Base-by-base conservation (phyloP, 2,113 vertebrate genomes). In the Bos javanicus region DNA sequence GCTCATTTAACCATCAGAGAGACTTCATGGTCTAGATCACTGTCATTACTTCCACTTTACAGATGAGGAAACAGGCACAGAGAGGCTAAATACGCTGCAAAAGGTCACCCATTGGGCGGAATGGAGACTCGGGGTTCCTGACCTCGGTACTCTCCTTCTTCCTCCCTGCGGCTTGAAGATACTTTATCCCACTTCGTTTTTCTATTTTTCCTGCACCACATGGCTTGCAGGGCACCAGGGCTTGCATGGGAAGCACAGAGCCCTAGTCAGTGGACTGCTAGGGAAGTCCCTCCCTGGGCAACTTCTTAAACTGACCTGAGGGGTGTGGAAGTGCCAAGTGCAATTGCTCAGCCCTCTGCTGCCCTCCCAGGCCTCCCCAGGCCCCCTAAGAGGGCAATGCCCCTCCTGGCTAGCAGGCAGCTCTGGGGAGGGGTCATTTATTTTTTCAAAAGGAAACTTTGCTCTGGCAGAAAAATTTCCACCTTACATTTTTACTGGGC, bases 361-460 rank as follows among this genome's bases (percentile, higher is more conserved):
- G 5, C 57, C n/a, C 48, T 23, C 4, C 3, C 46, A 50, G 78
- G 26, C 23, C 54, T 64, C 94, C 62, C 36, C 1, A 26, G 60
- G 39, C 46, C 6, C 21, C 25, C 2, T 6, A 16, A 26, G 52
- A 90, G n/a, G 39, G 33, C 28, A 14, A 62, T 71, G 87, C 87
- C 56, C 21, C 28, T 60, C 57, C 54, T 92, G 94, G 81, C 82
- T 83, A 2, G 2, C 12, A 43, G n/a, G 50, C 71, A 52, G 21
- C 92, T 67, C 57, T 46, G 14, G 90, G 64, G 62, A 95, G 39
- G 84, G 33, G 39, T 33, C 59, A 28, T 95, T 90, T 96, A 33
- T 90, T 92, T 97, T 84, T 83, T 92, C 33, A 50, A 89, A 95
- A 92, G 92, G n/a, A 91, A 85, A 89, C 23, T 88, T 94, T n/a